Evolutionary conservation across 2,113 vertebrate genomes (phyloP).

Genomic region (Calypte anna): DNA sequence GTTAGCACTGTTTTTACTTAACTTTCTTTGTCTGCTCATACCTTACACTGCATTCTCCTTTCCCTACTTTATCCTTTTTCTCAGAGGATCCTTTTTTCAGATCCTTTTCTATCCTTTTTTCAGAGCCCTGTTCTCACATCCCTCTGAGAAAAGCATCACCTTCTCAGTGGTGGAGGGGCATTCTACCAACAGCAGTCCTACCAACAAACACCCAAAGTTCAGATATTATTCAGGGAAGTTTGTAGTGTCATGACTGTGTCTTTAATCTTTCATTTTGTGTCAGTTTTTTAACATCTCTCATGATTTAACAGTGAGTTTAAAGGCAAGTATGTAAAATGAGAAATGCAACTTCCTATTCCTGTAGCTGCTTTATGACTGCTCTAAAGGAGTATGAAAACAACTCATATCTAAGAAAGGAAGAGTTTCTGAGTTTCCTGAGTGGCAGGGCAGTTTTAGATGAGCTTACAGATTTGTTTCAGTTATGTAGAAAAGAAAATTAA

Average conservation of each 20-base stretch:
- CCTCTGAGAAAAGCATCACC: neutral
- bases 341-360: neutral
- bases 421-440: neutral
- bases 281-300: neutral
- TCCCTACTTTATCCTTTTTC: neutral
- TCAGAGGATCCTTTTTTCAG: neutral
- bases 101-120: too few relatives aligned
- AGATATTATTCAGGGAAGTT: neutral
- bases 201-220: neutral
- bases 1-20: neutral
- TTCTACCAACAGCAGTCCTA: neutral
- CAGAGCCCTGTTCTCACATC: neutral
- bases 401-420: neutral
- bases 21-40: neutral
- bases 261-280: neutral
- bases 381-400: neutral
- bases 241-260: neutral
- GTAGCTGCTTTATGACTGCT: neutral
- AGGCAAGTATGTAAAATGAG: neutral
- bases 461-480: neutral
- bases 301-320: conserved; percentile 3
- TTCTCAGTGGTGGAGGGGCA: neutral
- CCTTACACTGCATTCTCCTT: neutral
- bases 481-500: neutral
- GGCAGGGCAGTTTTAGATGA: neutral